Percentiles rank a stretch among this genome's conserved stretches.
Evolutionary conservation across 2,797 vertebrate species (phyloP).

Genomic region (Hafferia zeledoni): DNA sequence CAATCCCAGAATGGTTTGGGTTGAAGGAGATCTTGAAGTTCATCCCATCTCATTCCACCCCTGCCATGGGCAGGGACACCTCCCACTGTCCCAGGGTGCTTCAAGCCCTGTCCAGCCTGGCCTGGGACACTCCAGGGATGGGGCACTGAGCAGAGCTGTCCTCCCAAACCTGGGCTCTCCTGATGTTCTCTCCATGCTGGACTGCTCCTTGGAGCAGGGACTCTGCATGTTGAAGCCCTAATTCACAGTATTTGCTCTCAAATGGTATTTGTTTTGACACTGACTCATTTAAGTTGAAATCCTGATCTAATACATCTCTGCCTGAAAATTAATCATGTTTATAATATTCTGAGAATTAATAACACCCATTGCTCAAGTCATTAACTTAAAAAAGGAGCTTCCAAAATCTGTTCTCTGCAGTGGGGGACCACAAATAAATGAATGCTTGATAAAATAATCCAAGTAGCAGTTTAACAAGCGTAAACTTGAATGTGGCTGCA

Average conservation of each 20-base stretch:
- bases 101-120: background rate
- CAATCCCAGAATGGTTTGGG: background rate
- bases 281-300: constrained; percentile 84
- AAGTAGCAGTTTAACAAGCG: constrained; percentile 99
- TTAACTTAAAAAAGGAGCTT: constrained; percentile 88
- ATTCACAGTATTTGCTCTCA: constrained; percentile 52
- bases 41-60: background rate
- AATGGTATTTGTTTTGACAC: constrained; percentile 84
- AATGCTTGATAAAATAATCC: constrained; percentile 99
- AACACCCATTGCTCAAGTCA: constrained; percentile 91
- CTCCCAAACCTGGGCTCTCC: background rate
- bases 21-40: background rate
- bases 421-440: constrained; percentile 89
- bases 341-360: constrained; percentile 94
- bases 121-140: background rate
- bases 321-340: constrained; percentile 97
- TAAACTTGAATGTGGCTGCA: constrained; percentile 91
- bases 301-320: constrained; percentile 90
- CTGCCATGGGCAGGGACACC: background rate
- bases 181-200: background rate
- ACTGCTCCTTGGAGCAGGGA: constrained; percentile 21
- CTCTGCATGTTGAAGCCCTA: constrained; percentile 11
- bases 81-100: background rate
- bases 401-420: constrained; percentile 84
- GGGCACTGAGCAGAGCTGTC: background rate